Percentiles rank a stretch among this genome's conserved stretches.
Evolutionary conservation across 2,888 invertebrate species (phyloP).

Genomic region (Megaustenia siamemsis): DNA sequence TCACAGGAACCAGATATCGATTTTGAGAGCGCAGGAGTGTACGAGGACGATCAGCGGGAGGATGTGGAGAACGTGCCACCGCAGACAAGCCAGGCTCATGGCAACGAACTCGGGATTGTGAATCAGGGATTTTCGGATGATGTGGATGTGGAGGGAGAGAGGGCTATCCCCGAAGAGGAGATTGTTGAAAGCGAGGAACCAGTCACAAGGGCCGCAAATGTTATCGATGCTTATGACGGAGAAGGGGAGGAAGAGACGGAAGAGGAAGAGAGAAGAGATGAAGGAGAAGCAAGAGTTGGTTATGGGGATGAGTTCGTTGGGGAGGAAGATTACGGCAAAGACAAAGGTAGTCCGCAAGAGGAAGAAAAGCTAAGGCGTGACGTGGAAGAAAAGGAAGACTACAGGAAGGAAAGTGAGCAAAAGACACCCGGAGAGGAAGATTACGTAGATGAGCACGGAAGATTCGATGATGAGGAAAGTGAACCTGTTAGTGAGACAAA

Average conservation of each 20-base stretch:
- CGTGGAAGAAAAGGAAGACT: conserved; percentile 17
- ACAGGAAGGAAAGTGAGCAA: not conserved
- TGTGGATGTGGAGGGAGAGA: not conserved
- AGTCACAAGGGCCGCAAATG: not conserved
- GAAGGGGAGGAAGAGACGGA: not conserved
- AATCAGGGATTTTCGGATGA: conserved; percentile 38
- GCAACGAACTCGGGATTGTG: conserved; percentile 37
- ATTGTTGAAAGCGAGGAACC: not conserved
- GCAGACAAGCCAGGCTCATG: not conserved
- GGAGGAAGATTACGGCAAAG: conserved; percentile 24
- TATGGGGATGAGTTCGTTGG: not conserved
- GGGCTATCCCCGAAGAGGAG: conserved; percentile 28
- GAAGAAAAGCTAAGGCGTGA: not conserved
- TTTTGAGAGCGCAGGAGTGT: not conserved
- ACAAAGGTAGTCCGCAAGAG: not conserved
- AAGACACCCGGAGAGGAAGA: not conserved
- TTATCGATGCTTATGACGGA: conserved; percentile 2
- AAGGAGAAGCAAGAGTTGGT: not conserved
- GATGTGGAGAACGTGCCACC: not conserved
- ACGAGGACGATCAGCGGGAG: not conserved
- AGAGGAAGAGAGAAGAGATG: not conserved
- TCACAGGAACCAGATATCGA: not conserved
- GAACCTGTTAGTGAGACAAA: not conserved
- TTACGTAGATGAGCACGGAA: not conserved
- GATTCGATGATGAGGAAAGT: not conserved